Evolutionary conservation across 1,140 invertebrate species (phyloP).

Genomic region (Anagrus nilaparvatae): DNA sequence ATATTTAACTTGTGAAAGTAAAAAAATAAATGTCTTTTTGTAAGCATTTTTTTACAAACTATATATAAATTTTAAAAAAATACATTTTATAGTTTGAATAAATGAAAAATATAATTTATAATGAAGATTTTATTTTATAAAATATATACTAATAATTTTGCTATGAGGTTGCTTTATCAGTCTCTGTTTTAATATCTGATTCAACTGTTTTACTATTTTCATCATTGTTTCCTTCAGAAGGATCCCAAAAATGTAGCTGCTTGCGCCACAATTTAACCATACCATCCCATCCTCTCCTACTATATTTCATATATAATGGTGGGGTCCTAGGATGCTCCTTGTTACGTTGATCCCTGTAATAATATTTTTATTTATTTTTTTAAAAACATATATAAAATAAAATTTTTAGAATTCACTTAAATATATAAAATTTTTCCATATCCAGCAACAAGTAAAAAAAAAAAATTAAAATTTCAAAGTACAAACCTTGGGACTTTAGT

Average conservation of each 20-base stretch:
- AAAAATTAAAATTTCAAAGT: constrained; percentile 10
- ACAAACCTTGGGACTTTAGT: constrained; percentile 62
- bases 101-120: too few species aligned
- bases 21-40: too few species aligned
- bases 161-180: constrained; percentile 7
- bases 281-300: constrained; percentile 81
- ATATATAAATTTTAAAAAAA: too few species aligned
- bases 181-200: constrained; percentile 8
- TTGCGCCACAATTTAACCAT: constrained; percentile 79
- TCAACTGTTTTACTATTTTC: constrained; percentile 11
- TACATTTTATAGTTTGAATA: too few species aligned
- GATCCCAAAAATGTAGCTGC: constrained; percentile 75
- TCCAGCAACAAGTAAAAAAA: too few species aligned
- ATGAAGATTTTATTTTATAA: too few species aligned
- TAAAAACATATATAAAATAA: constrained; percentile 9
- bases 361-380: constrained; percentile 6
- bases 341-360: constrained; percentile 51
- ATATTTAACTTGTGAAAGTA: too few species aligned
- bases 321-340: constrained; percentile 76
- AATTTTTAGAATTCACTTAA: constrained; percentile 3
- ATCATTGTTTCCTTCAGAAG: constrained; percentile 24
- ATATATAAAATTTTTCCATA: constrained; percentile 4
- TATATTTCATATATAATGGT: constrained; percentile 76
- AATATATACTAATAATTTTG: constrained; percentile 6
- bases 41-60: too few species aligned